phyloP scores from a whole-genome alignment of 2,888 invertebrate species.

The Rotaria magnacalcarata region DNA sequence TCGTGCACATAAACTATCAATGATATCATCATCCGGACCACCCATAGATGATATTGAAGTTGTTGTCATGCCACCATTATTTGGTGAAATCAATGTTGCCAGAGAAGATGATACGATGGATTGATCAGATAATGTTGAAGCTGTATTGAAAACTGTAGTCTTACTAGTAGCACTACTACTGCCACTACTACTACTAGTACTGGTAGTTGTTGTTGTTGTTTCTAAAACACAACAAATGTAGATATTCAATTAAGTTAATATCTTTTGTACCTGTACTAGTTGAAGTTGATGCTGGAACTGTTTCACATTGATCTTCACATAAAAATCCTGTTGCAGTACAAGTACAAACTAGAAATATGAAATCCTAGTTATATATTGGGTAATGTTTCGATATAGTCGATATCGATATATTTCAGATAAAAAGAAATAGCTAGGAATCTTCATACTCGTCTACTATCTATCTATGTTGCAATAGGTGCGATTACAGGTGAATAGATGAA shows the following conservation, averaged over 20 bases:
- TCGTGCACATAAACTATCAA: not conserved
- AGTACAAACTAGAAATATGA: not conserved
- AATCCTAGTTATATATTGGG: too few species aligned
- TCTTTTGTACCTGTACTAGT: not conserved
- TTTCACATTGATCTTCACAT: conserved; percentile 27
- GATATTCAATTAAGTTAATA: not conserved
- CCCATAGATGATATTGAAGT: not conserved
- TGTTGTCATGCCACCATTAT: not conserved
- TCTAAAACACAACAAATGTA: not conserved
- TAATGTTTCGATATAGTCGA: too few species aligned
- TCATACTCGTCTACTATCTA: too few species aligned
- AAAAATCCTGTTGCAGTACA: not conserved
- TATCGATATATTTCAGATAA: too few species aligned
- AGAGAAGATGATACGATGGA: not conserved
- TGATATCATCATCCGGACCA: not conserved
- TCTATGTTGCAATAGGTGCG: too few species aligned
- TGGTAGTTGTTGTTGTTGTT: not conserved
- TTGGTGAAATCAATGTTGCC: not conserved
- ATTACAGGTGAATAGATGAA: too few species aligned
- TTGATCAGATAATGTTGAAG: not conserved
- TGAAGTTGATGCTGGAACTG: not conserved
- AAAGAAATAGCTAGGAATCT: too few species aligned
- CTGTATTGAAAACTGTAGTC: too few species aligned
- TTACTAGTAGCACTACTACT: too few species aligned
- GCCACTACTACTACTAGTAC: too few species aligned